Conservation (phyloP, 2,113 vertebrate genomes). For the Camelus dromedarius region DNA sequence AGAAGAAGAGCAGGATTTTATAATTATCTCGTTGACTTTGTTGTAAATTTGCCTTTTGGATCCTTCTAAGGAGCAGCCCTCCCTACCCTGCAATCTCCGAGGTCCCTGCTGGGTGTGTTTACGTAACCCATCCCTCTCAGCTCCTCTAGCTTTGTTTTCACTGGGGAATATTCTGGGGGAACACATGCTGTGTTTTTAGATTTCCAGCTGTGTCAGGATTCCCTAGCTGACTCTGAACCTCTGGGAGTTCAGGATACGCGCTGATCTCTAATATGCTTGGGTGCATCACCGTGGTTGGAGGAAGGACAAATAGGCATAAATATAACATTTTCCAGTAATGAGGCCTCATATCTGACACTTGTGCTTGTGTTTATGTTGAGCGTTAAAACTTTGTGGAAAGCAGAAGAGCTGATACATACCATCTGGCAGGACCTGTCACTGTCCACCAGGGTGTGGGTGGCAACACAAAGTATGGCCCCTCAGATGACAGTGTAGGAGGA, state of each 20-base stretch:
- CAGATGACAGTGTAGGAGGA: background rate
- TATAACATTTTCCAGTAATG: background rate
- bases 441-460: background rate
- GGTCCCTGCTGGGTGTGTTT: background rate
- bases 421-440: background rate
- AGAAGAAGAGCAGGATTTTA: background rate
- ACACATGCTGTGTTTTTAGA: constrained; percentile 63
- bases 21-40: background rate
- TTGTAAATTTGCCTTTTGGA: background rate
- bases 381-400: background rate
- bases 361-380: background rate
- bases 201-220: constrained; percentile 27
- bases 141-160: background rate
- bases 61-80: background rate
- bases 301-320: background rate
- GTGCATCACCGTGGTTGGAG: background rate
- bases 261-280: background rate
- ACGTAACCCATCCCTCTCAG: background rate
- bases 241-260: background rate
- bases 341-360: background rate
- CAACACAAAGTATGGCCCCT: background rate
- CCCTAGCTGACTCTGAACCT: background rate
- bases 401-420: background rate
- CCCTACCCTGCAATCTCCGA: background rate
- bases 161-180: constrained; percentile 60